These are phyloP conservation scores for Etheostoma nigrum DNA, from an alignment of 2,797 vertebrate genomes.

Conservation along the genomic window DNA sequence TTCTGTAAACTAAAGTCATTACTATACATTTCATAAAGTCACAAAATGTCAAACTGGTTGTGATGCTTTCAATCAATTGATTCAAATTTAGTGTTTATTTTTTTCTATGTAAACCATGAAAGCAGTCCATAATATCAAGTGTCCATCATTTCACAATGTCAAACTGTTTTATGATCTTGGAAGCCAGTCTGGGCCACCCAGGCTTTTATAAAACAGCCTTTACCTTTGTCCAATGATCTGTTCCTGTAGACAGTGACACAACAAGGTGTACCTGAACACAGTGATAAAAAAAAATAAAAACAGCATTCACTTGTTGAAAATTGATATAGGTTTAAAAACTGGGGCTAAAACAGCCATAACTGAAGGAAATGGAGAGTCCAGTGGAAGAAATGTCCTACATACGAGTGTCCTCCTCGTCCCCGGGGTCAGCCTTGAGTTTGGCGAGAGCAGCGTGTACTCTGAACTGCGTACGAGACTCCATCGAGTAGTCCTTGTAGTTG, in stretches of 20 bases:
- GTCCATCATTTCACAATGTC: conserved; percentile 14
- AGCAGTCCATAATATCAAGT: conserved; percentile 26
- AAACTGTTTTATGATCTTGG: background rate
- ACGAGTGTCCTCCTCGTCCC: conserved; percentile 80
- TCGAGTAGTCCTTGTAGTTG: conserved; percentile 90
- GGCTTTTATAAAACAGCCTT: background rate
- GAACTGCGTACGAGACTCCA: conserved; percentile 91
- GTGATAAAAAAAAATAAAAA: conserved; percentile 13
- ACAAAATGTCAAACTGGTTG: background rate
- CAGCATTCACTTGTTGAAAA: conserved; percentile 2
- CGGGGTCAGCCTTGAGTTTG: conserved; percentile 85
- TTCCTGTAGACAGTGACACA: background rate
- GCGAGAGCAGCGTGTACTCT: conserved; percentile 88
- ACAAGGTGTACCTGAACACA: background rate
- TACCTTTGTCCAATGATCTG: background rate
- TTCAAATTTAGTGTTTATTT: conserved; percentile 32
- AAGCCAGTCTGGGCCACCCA: background rate
- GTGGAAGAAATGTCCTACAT: conserved; percentile 55
- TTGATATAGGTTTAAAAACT: background rate
- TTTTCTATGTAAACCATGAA: conserved; percentile 42
- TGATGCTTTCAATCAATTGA: conserved; percentile 34
- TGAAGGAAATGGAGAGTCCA: background rate
- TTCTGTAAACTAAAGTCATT: background rate
- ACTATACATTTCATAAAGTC: conserved; percentile 25
- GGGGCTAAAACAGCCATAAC: background rate